Base-by-base conservation (phyloP, 2,888 invertebrate genomes). In the Molorchus minor region DNA sequence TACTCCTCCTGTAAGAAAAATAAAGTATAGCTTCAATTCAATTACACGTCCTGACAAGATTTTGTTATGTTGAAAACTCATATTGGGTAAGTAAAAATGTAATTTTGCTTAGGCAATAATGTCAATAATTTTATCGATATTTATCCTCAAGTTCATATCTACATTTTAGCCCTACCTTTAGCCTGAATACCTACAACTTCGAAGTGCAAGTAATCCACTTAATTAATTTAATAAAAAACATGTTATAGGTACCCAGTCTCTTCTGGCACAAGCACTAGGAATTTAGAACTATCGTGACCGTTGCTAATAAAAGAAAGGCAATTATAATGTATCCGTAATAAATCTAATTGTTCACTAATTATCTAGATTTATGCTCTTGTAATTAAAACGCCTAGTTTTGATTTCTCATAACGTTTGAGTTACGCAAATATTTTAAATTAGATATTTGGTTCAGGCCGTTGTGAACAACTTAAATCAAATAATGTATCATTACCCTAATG, bases 201-300 rank as follows among this genome's bases (percentile, higher is more conserved):
- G 7, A 44, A 29, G 29, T 44, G 25, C 33, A 33, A 33, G 33
- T 33, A 33, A 33, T 33, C 33, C 12, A 33, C 15, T 44, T 44
- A 44, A 44, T 44, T 44, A 44, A 29, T 20, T 44, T 16, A 15
- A 44, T 44, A 29, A 44, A 44, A 44, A 44, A 33, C 7, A 7
- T 12, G 8, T 8, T 13, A 13, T 13, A 7, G 25, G 16, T 16
- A 29, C 44, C 16, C 29, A 15, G 29, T 8, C 15, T 44, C 15
- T 15, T 29, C 29, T 29, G 44, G 25, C 29, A 16, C 29, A 44
- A 4, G 33, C n/a, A 12, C 12, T n/a, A 7, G 44, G 44, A 29
- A 29, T 29, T 29, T 29, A 44, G 29, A 21, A 29, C 15, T 21
- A 25, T 44, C 44, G 44, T 44, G 44, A 44, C 29, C 44, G 16